Conservation (phyloP, 2,797 vertebrate species). For the Pogonophryne albipinna region DNA sequence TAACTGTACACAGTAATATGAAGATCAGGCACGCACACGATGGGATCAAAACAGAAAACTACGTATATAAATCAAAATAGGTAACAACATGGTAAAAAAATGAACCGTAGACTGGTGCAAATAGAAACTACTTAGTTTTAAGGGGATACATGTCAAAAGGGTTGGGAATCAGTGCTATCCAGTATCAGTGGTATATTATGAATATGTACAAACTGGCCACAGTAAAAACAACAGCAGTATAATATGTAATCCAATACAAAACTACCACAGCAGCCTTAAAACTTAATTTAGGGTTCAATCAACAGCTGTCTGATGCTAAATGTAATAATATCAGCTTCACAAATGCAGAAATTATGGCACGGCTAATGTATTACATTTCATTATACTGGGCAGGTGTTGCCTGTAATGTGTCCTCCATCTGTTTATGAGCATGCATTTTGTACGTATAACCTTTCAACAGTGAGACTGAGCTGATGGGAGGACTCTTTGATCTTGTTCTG, state of each 20-base stretch:
- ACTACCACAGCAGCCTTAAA: not conserved
- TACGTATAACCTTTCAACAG: slow-evolving; percentile 88
- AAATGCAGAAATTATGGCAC: not conserved
- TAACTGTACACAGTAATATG: not conserved
- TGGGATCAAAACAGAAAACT: not conserved
- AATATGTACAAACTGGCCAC: not conserved
- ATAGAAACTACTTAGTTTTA: not conserved
- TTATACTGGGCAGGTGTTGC: not conserved
- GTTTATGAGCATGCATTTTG: slow-evolving; percentile 1
- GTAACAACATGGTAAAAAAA: not conserved
- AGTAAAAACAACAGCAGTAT: slow-evolving; percentile 5
- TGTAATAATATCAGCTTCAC: not conserved
- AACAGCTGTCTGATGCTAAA: slow-evolving; percentile 22
- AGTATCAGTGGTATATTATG: not conserved
- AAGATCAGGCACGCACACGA: not conserved
- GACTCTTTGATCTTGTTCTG: slow-evolving; percentile 96
- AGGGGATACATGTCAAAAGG: not conserved
- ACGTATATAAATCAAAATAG: not conserved
- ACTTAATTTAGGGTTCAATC: not conserved
- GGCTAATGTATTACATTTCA: slow-evolving; percentile 8
- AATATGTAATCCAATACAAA: not conserved
- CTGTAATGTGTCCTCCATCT: not conserved
- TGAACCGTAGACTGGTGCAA: not conserved
- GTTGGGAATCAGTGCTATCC: not conserved
- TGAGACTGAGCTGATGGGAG: slow-evolving; percentile 87